Percentiles rank a stretch among this genome's conserved stretches.
phyloP scores from a whole-genome alignment of 2,113 vertebrate species.

The Aepyceros melampus region DNA sequence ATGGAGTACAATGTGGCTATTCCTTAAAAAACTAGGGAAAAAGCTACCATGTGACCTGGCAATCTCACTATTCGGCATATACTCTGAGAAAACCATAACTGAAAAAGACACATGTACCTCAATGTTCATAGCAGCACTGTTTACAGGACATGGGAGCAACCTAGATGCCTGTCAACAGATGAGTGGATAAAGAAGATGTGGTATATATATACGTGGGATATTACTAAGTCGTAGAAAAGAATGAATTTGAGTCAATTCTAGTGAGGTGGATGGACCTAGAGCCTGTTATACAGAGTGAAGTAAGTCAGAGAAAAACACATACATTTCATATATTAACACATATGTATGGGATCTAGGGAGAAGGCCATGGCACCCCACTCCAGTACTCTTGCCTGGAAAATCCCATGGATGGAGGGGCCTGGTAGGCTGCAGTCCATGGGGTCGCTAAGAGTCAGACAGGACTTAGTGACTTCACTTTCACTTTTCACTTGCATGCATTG shows the following conservation, averaged over 20 bases:
- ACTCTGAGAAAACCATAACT: neutral
- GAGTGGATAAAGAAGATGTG: neutral
- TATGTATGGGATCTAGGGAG: neutral
- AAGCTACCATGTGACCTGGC: neutral
- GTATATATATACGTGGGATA: neutral
- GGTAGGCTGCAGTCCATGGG: no score
- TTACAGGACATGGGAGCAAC: neutral
- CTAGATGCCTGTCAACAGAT: neutral
- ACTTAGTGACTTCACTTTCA: no score
- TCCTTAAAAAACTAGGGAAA: neutral
- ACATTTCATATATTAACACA: neutral
- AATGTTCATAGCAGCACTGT: neutral
- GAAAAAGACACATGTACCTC: neutral
- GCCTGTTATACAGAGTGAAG: neutral
- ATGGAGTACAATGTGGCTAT: neutral
- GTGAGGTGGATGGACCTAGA: neutral
- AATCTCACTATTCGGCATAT: neutral
- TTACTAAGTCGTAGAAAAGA: neutral
- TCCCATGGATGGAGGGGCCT: no score
- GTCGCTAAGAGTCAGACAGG: accelerated
- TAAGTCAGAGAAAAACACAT: neutral
- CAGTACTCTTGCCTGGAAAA: no score
- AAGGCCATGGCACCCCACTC: no score
- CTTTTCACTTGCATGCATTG: no score
- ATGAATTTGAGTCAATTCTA: neutral